Evolutionary conservation across 2,113 vertebrate genomes (phyloP), one percentile per base, ranked within the genome.

Genomic region (Peromyscus polionotus): DNA sequence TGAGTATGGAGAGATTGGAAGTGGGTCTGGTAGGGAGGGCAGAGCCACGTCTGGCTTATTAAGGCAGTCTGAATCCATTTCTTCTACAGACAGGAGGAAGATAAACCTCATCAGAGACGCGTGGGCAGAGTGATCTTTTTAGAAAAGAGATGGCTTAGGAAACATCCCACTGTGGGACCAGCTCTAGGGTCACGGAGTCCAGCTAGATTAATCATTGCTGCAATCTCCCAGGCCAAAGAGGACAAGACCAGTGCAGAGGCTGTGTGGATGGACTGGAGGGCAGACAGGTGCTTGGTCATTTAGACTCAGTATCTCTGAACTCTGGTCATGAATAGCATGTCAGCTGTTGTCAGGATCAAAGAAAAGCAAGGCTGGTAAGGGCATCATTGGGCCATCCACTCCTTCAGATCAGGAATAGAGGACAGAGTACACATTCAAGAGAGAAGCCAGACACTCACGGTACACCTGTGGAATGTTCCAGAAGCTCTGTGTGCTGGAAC

Each of bases 371-470:
- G 28, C 12, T 48, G 77, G 68, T 0, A 85, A 42, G 26, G 16
- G 5, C 63, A 39, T 22, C 59, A 6, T 28, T 28, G 67, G 16
- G 31, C 57, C 19, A 2, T 0, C 1, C 7, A 17, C 67, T 33
- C 33, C 13, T 16, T 7, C 26, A 33, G 42, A 17, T 9, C 2
- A 65, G 70, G 31, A 54, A 26, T 3, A 3, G 68, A 42, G 33
- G 12, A 59, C 61, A 59, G 20, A 33, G 81, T 0, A 1, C 0
- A 0, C 0, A 19, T 33, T 65, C 3, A 3, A 54, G 3, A 2
- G 1, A 77, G 65, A 80, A 54, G 17, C 51, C 4, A 1, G 6
- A 0, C 12, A 39, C 19, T 90, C 36, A 1, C 1, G 0, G 4
- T 26, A 31, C n/a, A 5, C 13, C 3, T 28, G 26, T 3, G 42